phyloP scores from a whole-genome alignment of 2,797 vertebrate species.

The Sylvilagus floridanus region DNA sequence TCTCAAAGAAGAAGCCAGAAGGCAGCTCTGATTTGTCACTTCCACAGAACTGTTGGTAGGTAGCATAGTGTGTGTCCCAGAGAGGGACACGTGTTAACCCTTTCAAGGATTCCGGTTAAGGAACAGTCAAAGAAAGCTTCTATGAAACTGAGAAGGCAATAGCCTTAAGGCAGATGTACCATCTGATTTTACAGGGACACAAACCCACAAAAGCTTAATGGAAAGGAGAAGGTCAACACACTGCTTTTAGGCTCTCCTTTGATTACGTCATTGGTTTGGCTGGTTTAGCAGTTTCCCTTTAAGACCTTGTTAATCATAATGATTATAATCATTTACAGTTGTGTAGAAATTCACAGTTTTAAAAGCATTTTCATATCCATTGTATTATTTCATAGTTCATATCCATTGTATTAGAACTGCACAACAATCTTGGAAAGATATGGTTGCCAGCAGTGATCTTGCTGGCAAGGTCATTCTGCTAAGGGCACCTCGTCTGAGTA shows the following conservation, averaged over 20 bases:
- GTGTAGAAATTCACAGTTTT: slow-evolving; percentile 46
- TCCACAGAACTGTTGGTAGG: not conserved
- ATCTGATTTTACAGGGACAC: slow-evolving; percentile 55
- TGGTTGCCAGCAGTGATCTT: not conserved
- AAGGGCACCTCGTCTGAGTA: not conserved
- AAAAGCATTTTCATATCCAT: slow-evolving; percentile 62
- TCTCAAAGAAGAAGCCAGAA: slow-evolving; percentile 24
- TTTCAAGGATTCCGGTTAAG: slow-evolving; percentile 37
- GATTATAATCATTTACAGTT: slow-evolving; percentile 64
- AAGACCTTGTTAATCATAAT: slow-evolving; percentile 74
- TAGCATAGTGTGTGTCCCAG: not conserved
- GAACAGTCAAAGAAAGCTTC: slow-evolving; percentile 63
- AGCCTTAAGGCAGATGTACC: slow-evolving; percentile 59
- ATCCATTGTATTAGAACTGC: slow-evolving; percentile 64
- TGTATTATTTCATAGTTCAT: too few species aligned
- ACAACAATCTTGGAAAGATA: slow-evolving; percentile 45
- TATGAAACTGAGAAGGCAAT: slow-evolving; percentile 8
- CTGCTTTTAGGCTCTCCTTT: slow-evolving; percentile 65
- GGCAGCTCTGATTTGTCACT: not conserved
- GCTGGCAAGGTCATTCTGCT: not conserved
- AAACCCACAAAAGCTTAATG: slow-evolving; percentile 71
- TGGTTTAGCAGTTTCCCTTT: slow-evolving; percentile 69
- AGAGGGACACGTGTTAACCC: not conserved
- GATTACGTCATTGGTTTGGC: slow-evolving; percentile 69
- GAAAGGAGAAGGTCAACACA: slow-evolving; percentile 66